Base-by-base conservation (phyloP, 2,888 invertebrate species). In the Acanthosoma haemorrhoidale region DNA sequence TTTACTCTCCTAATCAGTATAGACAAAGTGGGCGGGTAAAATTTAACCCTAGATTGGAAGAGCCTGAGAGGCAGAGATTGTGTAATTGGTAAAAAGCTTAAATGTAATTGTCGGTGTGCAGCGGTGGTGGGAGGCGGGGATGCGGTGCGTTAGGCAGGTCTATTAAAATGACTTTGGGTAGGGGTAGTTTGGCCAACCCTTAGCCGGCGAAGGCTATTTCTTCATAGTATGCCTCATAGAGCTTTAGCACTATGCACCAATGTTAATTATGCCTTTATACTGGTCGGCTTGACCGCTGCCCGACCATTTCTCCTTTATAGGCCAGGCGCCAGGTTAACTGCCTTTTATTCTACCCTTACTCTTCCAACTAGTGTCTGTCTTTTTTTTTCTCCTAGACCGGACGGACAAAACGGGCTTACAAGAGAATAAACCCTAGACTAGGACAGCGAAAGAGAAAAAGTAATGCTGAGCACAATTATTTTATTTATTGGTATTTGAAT, bases 71-170 rank as follows among this genome's bases (percentile, higher is more conserved):
- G 36, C 43, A 34, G 64, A 43, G 41, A 51, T 61, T 39, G 61
- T 60, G 43, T 29, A 36, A 29, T 61, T 32, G 69, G 34, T 60
- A 41, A 31, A 32, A 51, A 51, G 51, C 51, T 71, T 38, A 29
- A 51, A 60, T 51, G 70, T 70, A 66, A 58, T 29, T 70, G 32
- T 61, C 64, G n/a, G 67, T 9, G 32, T 15, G 69, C 69, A 59
- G 34, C 70, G 36, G 66, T 64, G 64, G 66, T 71, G 39, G 69
- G 70, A 43, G 69, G 69, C 51, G 71, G 71, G 68, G 75, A 72
- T 76, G 75, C 71, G 75, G 75, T 61, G 76, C 74, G 70, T 72
- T 72, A 72, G 69, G 57, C 51, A 51, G 25, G 51, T 51, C 51
- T 51, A 51, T 51, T 51, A 51, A 25, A 21, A 21, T 25, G 51